A percentile compares a stretch with the other conserved stretches of the same genome.
Conservation (phyloP, 2,797 vertebrate genomes). For the Basileuterus tristriatus region DNA sequence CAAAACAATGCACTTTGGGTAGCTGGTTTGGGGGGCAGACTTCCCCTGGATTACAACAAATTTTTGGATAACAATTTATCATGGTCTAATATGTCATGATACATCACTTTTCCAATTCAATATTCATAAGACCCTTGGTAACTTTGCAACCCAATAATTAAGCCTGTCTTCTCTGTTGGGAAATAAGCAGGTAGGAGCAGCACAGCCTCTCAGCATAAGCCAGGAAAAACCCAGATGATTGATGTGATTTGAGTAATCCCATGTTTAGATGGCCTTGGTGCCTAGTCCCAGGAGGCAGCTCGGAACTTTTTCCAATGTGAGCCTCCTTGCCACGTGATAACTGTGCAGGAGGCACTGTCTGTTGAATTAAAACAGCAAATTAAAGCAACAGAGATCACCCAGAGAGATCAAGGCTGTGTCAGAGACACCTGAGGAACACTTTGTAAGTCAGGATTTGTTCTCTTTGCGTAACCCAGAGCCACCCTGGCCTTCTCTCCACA, state of each 20-base stretch:
- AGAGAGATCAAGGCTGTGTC: neutral
- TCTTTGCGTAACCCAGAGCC: neutral
- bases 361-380: neutral
- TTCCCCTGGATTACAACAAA: neutral
- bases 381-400: neutral
- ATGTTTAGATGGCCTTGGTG: neutral
- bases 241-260: neutral
- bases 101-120: neutral
- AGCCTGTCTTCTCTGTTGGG: neutral
- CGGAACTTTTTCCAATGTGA: accelerated
- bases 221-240: neutral
- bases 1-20: neutral
- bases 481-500: neutral
- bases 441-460: neutral
- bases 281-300: neutral
- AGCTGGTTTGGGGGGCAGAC: neutral
- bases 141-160: slow-evolving; percentile 14
- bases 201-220: neutral
- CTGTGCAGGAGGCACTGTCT: neutral
- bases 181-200: slow-evolving; percentile 21
- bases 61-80: neutral
- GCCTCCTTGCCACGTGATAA: neutral
- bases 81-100: accelerated
- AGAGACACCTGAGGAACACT: neutral
- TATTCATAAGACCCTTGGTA: slow-evolving; percentile 8